Evolutionary conservation across 2,797 vertebrate genomes (phyloP), one percentile per base, ranked within the genome.

Genomic region (Phoxinus dragarum): DNA sequence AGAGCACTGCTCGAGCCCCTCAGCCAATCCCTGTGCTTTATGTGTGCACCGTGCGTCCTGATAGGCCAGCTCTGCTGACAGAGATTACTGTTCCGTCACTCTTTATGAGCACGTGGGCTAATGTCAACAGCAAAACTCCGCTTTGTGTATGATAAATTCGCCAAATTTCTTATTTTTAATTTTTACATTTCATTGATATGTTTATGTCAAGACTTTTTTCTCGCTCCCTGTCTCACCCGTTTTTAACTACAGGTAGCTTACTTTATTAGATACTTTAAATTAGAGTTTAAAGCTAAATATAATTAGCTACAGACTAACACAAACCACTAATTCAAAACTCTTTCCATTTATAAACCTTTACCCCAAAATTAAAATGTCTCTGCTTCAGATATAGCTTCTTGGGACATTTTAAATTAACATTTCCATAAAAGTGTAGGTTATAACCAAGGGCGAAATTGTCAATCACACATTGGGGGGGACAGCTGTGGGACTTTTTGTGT

Each of bases 1-100:
- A 40, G 8, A 78, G 31, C 40, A 14, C 4, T 77, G 66, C 23
- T 19, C 1, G 75, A 0, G 14, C 34, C 10, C 34, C 10, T 23
- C 42, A 64, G 80, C 80, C 73, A 82, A 82, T 86, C 80, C 59
- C 40, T 27, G 73, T 7, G 6, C 64, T 31, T 11, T 17, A 3
- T 27, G 59, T 5, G 16, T 36, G 66, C 38, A 8, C 4, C 27
- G 0, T 8, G 6, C 38, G 17, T 6, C 17, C 12, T 82, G 81
- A 59, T 56, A 31, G 52, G 38, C 9, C 67, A 72, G 67, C 52
- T 44, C 52, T 72, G 80, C 80, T 81, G 54, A 61, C 36, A 27
- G 16, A 10, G 1, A 44, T 2, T 3, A 17, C 21, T 9, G 67
- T 59, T 31, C 52, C 67, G 1, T 81, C 80, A 21, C 44, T 10